Evolutionary conservation across 2,797 vertebrate genomes (phyloP).

Genomic region (Syndactyla subalaris): DNA sequence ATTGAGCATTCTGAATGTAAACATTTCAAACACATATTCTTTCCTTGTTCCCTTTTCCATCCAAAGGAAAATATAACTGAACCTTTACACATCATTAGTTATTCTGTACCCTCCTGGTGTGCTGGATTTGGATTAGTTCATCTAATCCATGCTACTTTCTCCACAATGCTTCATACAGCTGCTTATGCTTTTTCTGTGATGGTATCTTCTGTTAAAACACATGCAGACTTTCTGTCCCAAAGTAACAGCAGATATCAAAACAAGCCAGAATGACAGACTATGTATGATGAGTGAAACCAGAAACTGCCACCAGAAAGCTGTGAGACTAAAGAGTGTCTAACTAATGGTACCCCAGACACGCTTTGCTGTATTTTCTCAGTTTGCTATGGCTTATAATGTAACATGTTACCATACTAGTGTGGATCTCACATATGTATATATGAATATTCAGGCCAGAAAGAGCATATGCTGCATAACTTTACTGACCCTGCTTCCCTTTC

Average conservation of each 20-base stretch:
- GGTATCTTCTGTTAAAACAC: not conserved
- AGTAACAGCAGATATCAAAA: not conserved
- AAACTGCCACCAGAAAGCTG: not conserved
- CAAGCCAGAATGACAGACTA: not conserved
- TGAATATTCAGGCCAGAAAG: not conserved
- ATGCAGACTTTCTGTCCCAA: not conserved
- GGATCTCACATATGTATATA: not conserved
- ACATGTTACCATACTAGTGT: not conserved
- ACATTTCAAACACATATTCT: not conserved
- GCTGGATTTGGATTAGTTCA: not conserved
- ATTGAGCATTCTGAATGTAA: not conserved
- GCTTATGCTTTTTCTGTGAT: not conserved
- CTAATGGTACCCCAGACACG: not conserved
- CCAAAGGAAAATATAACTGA: not conserved
- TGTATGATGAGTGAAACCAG: not conserved
- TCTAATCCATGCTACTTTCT: not conserved
- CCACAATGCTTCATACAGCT: not conserved
- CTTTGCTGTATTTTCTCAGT: not conserved
- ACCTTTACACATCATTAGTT: not conserved
- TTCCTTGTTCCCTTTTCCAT: not conserved
- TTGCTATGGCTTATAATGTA: not conserved
- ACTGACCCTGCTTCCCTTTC: not conserved
- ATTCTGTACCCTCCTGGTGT: not conserved
- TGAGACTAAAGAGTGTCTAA: not conserved
- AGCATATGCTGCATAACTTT: not conserved